A percentile compares a stretch with the other conserved stretches of the same genome.
Evolutionary conservation across 2,797 vertebrate species (phyloP).

Genomic region (Microhierax caerulescens): DNA sequence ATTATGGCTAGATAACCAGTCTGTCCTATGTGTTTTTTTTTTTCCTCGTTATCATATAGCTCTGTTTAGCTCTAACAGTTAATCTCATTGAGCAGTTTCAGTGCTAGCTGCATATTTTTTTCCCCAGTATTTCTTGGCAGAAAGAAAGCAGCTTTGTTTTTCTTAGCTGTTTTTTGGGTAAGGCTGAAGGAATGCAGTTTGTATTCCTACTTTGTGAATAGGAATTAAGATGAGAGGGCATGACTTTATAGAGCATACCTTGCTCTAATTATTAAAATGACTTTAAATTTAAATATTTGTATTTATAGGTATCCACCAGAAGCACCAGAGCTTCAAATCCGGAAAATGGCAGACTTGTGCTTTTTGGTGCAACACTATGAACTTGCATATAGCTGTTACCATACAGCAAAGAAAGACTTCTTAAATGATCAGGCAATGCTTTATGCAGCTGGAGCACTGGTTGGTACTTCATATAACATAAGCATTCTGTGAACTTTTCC

Average conservation of each 20-base stretch:
- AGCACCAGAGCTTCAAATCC: constrained; percentile 96
- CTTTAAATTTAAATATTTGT: constrained; percentile 30
- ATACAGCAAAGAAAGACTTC: constrained; percentile 98
- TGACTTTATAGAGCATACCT: neutral
- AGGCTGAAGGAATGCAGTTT: neutral
- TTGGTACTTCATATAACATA: constrained; percentile 69
- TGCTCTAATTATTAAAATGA: neutral
- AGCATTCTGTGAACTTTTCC: neutral
- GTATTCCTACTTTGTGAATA: neutral
- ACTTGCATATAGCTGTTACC: constrained; percentile 96
- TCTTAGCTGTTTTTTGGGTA: neutral
- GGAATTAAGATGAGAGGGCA: neutral
- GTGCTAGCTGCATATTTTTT: neutral
- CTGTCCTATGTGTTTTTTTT: neutral
- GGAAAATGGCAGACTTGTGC: constrained; percentile 98
- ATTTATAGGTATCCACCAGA: constrained; percentile 90
- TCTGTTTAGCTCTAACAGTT: neutral
- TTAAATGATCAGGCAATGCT: constrained; percentile 98
- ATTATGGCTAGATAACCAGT: neutral
- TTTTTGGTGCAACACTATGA: constrained; percentile 98
- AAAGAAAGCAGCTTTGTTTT: neutral
- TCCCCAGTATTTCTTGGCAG: neutral
- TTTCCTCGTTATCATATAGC: neutral
- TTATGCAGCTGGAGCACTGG: constrained; percentile 95
- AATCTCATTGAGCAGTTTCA: neutral